Conservation (phyloP, 1,140 invertebrate species). For the Melitaea cinxia region DNA sequence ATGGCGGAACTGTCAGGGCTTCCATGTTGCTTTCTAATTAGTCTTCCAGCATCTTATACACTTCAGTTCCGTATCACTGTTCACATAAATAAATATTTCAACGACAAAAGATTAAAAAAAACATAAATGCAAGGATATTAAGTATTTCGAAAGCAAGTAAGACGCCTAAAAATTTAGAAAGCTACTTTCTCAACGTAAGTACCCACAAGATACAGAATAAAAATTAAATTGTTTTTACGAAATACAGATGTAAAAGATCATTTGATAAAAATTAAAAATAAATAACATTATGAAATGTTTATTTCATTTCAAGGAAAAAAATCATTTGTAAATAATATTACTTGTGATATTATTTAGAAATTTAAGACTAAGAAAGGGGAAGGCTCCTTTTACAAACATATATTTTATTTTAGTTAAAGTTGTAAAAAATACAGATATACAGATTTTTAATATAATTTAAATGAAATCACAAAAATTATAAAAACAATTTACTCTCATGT, state of each 20-base stretch:
- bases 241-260: background rate
- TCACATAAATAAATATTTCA: conserved; percentile 10
- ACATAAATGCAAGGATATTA: conserved; percentile 20
- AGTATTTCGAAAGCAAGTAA: conserved; percentile 45
- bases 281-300: background rate
- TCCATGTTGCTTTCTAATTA: conserved; percentile 82
- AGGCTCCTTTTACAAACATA: too few relatives aligned
- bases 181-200: conserved; percentile 68
- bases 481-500: background rate
- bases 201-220: conserved; percentile 35
- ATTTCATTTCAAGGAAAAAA: too few relatives aligned
- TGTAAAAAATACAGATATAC: too few relatives aligned
- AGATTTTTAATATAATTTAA: too few relatives aligned
- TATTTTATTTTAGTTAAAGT: too few relatives aligned
- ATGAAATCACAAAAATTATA: too few relatives aligned
- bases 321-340: too few relatives aligned
- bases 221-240: conserved; percentile 2
- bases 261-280: background rate
- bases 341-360: too few relatives aligned
- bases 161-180: conserved; percentile 70
- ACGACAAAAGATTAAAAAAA: conserved; percentile 11
- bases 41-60: conserved; percentile 35
- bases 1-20: conserved; percentile 82
- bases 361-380: too few relatives aligned
- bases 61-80: conserved; percentile 15